Percentiles rank a stretch among this genome's conserved stretches.
Evolutionary conservation across 1,140 invertebrate species (phyloP).

Genomic region (Himalopsyche phryganea): DNA sequence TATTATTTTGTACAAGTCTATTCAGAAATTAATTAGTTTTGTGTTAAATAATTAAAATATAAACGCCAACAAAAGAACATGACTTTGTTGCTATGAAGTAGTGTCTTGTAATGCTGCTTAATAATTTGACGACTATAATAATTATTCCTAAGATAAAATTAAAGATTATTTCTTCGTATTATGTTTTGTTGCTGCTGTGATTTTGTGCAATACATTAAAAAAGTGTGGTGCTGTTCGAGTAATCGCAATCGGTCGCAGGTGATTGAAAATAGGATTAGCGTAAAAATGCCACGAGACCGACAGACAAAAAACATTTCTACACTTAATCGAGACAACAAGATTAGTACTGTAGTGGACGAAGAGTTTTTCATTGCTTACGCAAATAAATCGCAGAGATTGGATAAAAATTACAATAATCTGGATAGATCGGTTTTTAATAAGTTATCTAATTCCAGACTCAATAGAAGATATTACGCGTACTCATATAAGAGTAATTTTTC

Average conservation of each 20-base stretch:
- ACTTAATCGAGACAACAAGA: conserved; percentile 11
- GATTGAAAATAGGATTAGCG: conserved; percentile 25
- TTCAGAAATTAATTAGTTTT: no score
- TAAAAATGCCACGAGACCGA: conserved; percentile 14
- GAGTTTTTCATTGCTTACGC: conserved; percentile 7
- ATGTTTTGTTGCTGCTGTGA: conserved; percentile 40
- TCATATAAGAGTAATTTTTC: conserved; percentile 26
- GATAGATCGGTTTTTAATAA: conserved; percentile 9
- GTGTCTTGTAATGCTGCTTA: no score
- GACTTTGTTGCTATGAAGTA: no score
- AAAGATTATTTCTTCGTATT: neutral
- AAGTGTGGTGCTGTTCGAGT: conserved; percentile 51
- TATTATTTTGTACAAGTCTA: no score
- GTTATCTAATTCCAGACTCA: conserved; percentile 8
- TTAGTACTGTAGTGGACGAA: conserved; percentile 23
- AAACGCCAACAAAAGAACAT: no score
- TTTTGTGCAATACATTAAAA: conserved; percentile 47
- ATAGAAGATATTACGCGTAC: conserved; percentile 24
- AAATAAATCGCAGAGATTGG: conserved; percentile 5
- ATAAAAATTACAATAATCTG: neutral
- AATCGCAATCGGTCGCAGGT: conserved; percentile 49
- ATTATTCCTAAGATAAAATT: no score
- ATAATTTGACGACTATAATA: no score
- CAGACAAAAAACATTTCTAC: conserved; percentile 10
- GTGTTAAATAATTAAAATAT: no score